Percentiles rank a stretch among this genome's conserved stretches.
Evolutionary conservation across 1,140 invertebrate species (phyloP).

Genomic region (Leptonema lineaticorne): DNA sequence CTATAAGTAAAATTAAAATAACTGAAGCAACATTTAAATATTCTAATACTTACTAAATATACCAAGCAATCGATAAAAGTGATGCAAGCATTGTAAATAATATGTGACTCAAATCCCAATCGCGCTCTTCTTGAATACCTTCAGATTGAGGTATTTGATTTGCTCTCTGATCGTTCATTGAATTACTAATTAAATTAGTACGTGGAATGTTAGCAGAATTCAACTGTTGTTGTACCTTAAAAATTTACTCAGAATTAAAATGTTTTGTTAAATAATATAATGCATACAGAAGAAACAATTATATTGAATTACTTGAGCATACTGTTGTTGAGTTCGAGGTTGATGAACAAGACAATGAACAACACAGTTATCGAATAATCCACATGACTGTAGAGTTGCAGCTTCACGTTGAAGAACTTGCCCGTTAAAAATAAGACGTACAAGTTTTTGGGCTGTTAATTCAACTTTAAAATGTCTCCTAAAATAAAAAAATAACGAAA

Average conservation of each 20-base stretch:
- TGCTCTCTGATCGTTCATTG: neutral
- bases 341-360: constrained; percentile 81
- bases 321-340: constrained; percentile 36
- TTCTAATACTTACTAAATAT: constrained; percentile 40
- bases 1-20: neutral
- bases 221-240: constrained; percentile 38
- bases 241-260: too few species aligned
- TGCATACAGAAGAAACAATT: neutral
- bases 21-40: neutral
- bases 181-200: constrained; percentile 16
- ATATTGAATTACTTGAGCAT: constrained; percentile 31
- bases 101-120: constrained; percentile 40
- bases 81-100: constrained; percentile 39
- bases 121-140: constrained; percentile 33
- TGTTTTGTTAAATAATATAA: neutral
- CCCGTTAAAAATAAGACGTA: constrained; percentile 86
- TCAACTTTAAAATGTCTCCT: constrained; percentile 82
- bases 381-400: constrained; percentile 73
- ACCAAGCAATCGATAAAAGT: constrained; percentile 39
- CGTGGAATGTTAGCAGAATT: constrained; percentile 23
- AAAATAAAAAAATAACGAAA: too few species aligned
- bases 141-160: constrained; percentile 4
- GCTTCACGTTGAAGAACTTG: constrained; percentile 76
- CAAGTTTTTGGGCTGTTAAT: constrained; percentile 71
- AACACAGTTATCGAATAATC: constrained; percentile 82